Conservation (phyloP, 2,888 invertebrate species). For the Brachyptera putata region DNA sequence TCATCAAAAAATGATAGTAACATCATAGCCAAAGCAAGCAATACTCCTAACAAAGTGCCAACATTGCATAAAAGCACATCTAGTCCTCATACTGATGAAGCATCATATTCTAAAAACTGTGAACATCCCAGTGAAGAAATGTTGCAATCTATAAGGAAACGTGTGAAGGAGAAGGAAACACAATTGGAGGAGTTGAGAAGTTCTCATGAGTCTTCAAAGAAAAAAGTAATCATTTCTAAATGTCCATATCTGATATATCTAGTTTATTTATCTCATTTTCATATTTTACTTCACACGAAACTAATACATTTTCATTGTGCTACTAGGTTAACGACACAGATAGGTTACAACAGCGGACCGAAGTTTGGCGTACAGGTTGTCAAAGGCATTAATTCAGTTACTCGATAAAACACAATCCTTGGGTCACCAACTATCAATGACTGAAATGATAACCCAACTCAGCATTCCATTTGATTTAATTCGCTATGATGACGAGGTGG, state of each 20-base stretch:
- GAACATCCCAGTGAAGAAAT: background rate
- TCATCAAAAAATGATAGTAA: too few species aligned
- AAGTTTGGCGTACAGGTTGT: conserved; percentile 1
- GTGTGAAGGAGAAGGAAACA: conserved; percentile 4
- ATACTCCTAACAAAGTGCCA: background rate
- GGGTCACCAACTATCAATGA: conserved; percentile 1
- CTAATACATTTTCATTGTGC: too few species aligned
- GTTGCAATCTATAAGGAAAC: background rate
- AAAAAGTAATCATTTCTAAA: background rate
- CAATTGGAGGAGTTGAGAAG: background rate
- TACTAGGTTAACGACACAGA: too few species aligned
- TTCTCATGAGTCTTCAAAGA: too few species aligned
- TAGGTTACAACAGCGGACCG: background rate
- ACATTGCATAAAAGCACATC: background rate
- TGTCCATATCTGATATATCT: too few species aligned
- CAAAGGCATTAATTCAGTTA: conserved; percentile 4
- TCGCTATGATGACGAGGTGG: background rate
- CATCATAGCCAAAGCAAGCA: too few species aligned
- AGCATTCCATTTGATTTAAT: conserved; percentile 5
- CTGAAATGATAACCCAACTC: conserved; percentile 1
- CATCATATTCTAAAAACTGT: background rate
- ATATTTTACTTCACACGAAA: too few species aligned
- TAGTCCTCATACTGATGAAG: too few species aligned
- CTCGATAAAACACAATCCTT: conserved; percentile 8
- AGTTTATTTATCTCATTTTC: too few species aligned